Base-by-base conservation (phyloP, 35 echinoderm and acorn worm species). In the Apostichopus californicus region DNA sequence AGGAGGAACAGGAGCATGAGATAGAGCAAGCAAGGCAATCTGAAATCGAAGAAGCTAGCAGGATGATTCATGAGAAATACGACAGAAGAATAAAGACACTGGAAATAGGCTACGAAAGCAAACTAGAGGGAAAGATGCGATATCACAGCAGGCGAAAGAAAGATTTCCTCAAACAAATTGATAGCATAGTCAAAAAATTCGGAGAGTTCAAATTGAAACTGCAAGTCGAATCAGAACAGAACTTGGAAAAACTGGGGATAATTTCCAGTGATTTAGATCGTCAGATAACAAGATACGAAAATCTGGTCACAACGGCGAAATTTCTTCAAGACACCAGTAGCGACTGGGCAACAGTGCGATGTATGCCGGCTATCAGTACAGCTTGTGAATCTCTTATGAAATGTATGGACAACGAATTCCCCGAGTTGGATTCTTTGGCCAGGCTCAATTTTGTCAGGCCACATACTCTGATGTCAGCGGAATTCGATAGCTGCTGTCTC, bases 251-350 rank as follows among this genome's bases (percentile, higher is more conserved):
- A 72, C 15, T 89, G 46, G 21, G 34, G 18, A 18, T 23, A 4
- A 72, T 28, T 11, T 89, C 86, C 4, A 21, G n/a, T 2, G 7
- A 66, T 5, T 13, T 54, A 14, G 86, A 89, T 28, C 4, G 34
- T n/a, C 71, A 9, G 72, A 60, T 22, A 4, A 68, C 23, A 89
- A 61, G 86, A 12, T 89, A 18, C 6, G 86, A 89, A 17, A 89
- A 73, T 64, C 5, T 89, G 1, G 72, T 17, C 21, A 18, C 86
- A 52, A 54, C 86, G 17, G 86, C 9, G 2, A 4, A 5, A 20
- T 72, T 5, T 28, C 15, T 89, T 72, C 86, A 72, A 14, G 86
- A 3, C 0, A 26, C 86, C 21, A 73, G 15, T 52, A 54, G 72
- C 63, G 86, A 89, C 86, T 89, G 86, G 86, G 3, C 64, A 34